Evolutionary conservation across 2,113 vertebrate species (phyloP).

Genomic region (Bungarus multicinctus): DNA sequence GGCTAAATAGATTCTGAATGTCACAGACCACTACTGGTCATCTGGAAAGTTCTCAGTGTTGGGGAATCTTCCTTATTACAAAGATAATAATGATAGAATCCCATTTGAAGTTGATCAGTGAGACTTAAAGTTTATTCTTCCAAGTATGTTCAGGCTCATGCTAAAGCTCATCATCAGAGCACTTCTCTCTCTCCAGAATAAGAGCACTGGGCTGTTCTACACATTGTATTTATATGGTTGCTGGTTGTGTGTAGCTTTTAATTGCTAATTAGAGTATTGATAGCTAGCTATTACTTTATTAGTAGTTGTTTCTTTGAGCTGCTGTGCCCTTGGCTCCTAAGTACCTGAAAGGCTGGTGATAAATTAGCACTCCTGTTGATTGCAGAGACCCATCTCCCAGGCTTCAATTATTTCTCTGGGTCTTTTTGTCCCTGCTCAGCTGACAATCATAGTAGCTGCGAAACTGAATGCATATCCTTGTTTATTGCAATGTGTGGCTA

Average conservation of each 20-base stretch:
- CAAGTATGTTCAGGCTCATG: background rate
- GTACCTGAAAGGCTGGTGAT: background rate
- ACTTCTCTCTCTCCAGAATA: background rate
- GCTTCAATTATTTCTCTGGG: background rate
- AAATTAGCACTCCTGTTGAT: background rate
- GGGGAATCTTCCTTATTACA: background rate
- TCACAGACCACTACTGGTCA: background rate
- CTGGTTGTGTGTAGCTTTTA: background rate
- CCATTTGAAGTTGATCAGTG: background rate
- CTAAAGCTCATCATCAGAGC: background rate
- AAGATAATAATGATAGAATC: background rate
- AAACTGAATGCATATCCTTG: background rate
- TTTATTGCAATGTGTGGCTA: background rate
- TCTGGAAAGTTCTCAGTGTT: background rate
- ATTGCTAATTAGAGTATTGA: background rate
- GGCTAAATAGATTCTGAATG: background rate
- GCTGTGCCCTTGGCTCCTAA: background rate
- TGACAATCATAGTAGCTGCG: background rate
- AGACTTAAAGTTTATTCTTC: background rate
- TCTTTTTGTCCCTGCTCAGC: background rate
- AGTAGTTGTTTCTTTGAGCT: background rate
- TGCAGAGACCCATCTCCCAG: background rate
- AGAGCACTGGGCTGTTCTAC: background rate
- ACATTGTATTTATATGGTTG: background rate
- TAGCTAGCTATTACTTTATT: background rate